These are phyloP conservation scores for Rallus limicola DNA, from an alignment of 2,113 vertebrate genomes.

Conservation along the genomic window DNA sequence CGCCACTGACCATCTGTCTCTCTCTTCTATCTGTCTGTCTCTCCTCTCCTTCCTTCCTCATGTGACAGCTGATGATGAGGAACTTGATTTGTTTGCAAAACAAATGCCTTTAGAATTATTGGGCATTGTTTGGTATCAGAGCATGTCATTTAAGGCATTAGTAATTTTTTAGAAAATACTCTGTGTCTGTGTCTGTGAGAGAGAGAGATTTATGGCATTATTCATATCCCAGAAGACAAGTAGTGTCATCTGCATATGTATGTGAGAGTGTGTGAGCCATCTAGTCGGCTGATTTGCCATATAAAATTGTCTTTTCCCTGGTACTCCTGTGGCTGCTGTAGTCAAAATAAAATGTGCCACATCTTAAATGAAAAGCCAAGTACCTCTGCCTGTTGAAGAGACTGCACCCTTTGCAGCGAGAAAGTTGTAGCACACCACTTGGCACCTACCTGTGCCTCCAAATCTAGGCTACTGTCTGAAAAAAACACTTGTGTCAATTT, in stretches of 20 bases:
- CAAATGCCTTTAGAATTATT: constrained; percentile 43
- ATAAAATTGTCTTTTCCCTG: neutral
- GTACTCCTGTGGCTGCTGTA: neutral
- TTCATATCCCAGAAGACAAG: neutral
- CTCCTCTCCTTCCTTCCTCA: neutral
- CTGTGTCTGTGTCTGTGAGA: neutral
- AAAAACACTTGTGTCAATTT: neutral
- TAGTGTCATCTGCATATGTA: neutral
- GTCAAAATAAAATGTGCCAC: neutral
- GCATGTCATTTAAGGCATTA: neutral
- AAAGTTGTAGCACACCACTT: neutral
- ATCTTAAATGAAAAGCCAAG: neutral
- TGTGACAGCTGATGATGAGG: constrained; percentile 19
- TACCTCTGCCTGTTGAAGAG: neutral
- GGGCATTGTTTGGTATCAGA: constrained; percentile 6
- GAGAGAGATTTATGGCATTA: neutral
- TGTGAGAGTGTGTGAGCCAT: neutral
- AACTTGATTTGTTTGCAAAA: constrained; percentile 60
- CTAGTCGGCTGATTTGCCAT: neutral
- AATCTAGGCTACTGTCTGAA: neutral
- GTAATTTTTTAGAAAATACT: neutral
- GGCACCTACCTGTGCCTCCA: neutral
- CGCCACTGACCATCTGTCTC: neutral
- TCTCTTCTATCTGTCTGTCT: neutral
- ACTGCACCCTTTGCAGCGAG: neutral